Base-by-base conservation (phyloP, 2,888 invertebrate genomes). In the Cepaea hortensis region DNA sequence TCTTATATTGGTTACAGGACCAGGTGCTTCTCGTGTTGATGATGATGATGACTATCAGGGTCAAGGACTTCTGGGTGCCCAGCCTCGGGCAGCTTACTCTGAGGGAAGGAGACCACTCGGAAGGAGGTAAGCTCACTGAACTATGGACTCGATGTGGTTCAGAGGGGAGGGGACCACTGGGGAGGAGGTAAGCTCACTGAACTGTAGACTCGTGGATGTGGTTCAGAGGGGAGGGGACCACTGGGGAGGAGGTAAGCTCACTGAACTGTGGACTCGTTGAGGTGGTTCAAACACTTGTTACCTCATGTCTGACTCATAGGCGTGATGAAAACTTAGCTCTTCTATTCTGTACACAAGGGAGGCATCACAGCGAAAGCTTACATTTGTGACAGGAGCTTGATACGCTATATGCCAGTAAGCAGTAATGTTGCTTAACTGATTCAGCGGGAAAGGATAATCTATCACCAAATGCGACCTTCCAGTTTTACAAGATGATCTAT, bases 21-120 rank as follows among this genome's bases (percentile, higher is more conserved):
- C 50, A 20, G 72, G 50, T 50, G 48, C 82, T 6, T 48, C 72
- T 83, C 83, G 83, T 46, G 73, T n/a, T 75, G 75, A 23, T 35
- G 83, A 35, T 75, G 75, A 23, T 35, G 83, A 83, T 70, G 62
- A 83, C 1, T 83, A 83, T 35, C 73, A 83, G 46, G 23, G 83
- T 18, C 9, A 46, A 35, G 65, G 18, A n/a, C 80, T 11, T 23
- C 65, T 7, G 35, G 80, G 46, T 46, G 46, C 55, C 18, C 13
- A 18, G 11, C 7, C 50, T 50, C 46, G 82, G 50, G 82, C 70
- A 48, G 72, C 82, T 50, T 83, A 75, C 55, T 2, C 9, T 20
- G 83, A 83, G 20, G 75, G 15, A n/a, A 50, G 83, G 61, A 73
- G 83, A 73, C 62, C 72, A 72, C n/a, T 13, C 6, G 72, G 11